Evolutionary conservation across 2,113 vertebrate genomes (phyloP), one percentile per base, ranked within the genome.

Genomic region (Amia ocellicauda): DNA sequence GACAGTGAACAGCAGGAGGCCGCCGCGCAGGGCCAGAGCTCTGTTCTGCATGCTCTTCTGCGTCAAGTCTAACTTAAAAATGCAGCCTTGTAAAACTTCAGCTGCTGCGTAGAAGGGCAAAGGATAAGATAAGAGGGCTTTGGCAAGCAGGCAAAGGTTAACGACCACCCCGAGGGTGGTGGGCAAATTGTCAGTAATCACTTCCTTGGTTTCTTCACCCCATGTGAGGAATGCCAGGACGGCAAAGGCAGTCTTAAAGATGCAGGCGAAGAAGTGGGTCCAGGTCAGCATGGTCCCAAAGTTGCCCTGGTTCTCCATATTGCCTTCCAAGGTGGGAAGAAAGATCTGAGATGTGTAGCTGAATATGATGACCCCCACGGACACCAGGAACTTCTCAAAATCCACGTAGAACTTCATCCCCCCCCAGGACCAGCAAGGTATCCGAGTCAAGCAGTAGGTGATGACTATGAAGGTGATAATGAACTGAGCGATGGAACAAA

Each of bases 261-360:
- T 17, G 43, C 87, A 91, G 50, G 89, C 91, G 1, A 83, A 77
- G 65, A 77, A 77, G 29, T 93, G 91, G 41, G 86, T 92, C 80
- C 83, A 91, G 0, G 78, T 86, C 75, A 93, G 62, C 84, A 93
- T 87, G 28, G 53, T 52, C 2, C 64, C 52, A 62, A 88, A 93
- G 69, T 90, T 79, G 10, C 29, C 72, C 7, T 80, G 84, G 47
- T 89, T 82, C 67, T 79, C 79, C 92, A 91, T 89, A 55, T 78
- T 88, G 45, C 82, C 89, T 86, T 93, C 87, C 50, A 90, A 75
- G 1, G 88, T 78, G 36, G 87, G 86, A 71, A 93, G 88, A 82
- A 90, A 92, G 76, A 92, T 87, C 80, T 91, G 87, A 0, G 90
- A 94, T 41, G 92, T 94, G 60, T 94, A 94, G 70, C 91, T 91